phyloP scores from a whole-genome alignment of 2,888 invertebrate genomes.

The Clostera curtula region DNA sequence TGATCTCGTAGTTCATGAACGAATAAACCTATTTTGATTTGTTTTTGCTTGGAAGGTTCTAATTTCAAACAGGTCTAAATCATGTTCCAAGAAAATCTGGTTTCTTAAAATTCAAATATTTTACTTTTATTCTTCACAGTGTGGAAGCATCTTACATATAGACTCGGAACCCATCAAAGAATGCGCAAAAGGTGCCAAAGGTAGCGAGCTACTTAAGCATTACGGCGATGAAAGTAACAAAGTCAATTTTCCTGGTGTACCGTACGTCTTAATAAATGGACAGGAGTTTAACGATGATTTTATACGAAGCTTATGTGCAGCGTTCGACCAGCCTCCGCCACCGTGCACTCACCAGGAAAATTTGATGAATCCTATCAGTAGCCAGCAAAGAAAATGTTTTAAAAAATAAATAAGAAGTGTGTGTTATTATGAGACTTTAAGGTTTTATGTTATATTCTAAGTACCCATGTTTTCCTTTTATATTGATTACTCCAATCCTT shows the following conservation, averaged over 20 bases:
- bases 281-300: constrained; percentile 20
- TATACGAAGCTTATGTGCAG: constrained; percentile 31
- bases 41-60: too few relatives aligned
- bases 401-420: too few relatives aligned
- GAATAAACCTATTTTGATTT: too few relatives aligned
- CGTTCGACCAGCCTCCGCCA: constrained; percentile 31
- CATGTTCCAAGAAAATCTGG: neutral
- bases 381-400: too few relatives aligned
- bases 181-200: constrained; percentile 36
- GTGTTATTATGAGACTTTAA: too few relatives aligned
- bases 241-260: constrained; percentile 24
- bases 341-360: constrained; percentile 15
- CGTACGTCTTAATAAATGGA: constrained; percentile 39
- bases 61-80: neutral
- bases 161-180: constrained; percentile 28
- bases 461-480: too few relatives aligned
- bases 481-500: too few relatives aligned
- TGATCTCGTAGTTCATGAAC: too few relatives aligned
- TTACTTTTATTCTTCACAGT: constrained; percentile 28
- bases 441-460: too few relatives aligned
- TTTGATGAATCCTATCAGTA: too few relatives aligned
- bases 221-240: constrained; percentile 33
- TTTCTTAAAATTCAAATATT: neutral
- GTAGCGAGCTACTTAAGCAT: constrained; percentile 26
- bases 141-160: constrained; percentile 27